These are phyloP conservation scores for Cyrtonyx montezumae DNA, from an alignment of 2,113 vertebrate species.

Conservation along the genomic window DNA sequence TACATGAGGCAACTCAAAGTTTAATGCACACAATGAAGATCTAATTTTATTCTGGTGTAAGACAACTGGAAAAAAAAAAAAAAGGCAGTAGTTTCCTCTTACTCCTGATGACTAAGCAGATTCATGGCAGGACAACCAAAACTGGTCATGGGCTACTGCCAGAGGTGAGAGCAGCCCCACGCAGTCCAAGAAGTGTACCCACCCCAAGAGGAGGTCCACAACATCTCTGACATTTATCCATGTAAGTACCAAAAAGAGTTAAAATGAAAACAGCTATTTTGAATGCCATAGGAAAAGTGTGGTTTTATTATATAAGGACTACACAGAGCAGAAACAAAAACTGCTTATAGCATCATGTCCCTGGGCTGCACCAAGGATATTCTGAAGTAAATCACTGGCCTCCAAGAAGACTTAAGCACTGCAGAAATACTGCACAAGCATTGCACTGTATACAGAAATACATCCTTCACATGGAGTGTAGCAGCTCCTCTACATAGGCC, in stretches of 20 bases:
- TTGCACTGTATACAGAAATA: neutral
- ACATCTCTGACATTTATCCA: neutral
- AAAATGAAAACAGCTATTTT: neutral
- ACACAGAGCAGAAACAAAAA: neutral
- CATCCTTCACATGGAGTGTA: neutral
- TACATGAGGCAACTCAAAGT: neutral
- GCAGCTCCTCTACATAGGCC: neutral
- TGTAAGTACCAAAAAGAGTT: neutral
- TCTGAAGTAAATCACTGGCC: neutral
- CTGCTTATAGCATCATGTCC: neutral
- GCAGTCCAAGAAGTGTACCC: neutral
- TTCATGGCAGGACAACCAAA: neutral
- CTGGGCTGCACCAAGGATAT: neutral
- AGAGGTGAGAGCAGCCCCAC: neutral
- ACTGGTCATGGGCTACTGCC: neutral
- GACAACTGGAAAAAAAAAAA: neutral
- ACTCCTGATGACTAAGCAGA: neutral
- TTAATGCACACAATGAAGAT: neutral
- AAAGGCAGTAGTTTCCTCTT: neutral
- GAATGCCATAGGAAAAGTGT: neutral
- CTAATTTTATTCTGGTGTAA: neutral
- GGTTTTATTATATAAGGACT: neutral
- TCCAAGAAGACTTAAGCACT: neutral
- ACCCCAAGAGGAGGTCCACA: neutral
- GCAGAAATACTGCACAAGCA: neutral